These are phyloP conservation scores for Ectemnius lituratus DNA, from an alignment of 2,888 invertebrate species.

Conservation along the genomic window DNA sequence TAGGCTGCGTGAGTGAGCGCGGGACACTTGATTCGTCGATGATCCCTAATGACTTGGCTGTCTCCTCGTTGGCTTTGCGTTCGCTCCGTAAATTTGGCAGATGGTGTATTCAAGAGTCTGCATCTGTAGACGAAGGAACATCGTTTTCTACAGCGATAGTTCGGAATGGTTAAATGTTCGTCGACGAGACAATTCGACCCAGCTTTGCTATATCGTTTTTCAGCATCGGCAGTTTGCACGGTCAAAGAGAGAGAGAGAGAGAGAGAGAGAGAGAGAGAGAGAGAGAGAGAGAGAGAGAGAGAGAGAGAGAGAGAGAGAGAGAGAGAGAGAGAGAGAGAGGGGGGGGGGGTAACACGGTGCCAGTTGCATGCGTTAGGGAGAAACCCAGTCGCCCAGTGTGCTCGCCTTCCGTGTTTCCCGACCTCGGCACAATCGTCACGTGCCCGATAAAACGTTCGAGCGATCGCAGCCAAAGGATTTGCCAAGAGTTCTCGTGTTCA, in stretches of 20 bases:
- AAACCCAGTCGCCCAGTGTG: constrained; percentile 45
- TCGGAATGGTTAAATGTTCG: constrained; percentile 34
- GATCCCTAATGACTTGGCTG: constrained; percentile 36
- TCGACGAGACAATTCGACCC: constrained; percentile 55
- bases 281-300: not conserved
- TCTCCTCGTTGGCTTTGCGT: constrained; percentile 42
- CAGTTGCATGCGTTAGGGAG: constrained; percentile 26
- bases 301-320: not conserved
- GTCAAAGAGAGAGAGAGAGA: not conserved
- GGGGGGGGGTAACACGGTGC: not conserved
- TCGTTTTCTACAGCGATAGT: constrained; percentile 17
- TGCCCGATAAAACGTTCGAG: constrained; percentile 59
- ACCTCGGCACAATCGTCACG: constrained; percentile 59
- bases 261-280: not conserved
- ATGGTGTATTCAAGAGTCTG: constrained; percentile 28
- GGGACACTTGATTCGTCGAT: constrained; percentile 41
- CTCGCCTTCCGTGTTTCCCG: constrained; percentile 14
- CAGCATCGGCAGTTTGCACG: constrained; percentile 29
- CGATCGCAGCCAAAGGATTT: constrained; percentile 46
- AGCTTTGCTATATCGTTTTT: constrained; percentile 49
- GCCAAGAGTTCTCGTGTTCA: constrained; percentile 11
- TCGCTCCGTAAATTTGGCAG: constrained; percentile 38
- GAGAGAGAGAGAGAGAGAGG: not conserved
- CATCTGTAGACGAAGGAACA: constrained; percentile 15
- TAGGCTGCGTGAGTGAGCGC: constrained; percentile 17